Percentiles rank a stretch among this genome's conserved stretches.
phyloP scores from a whole-genome alignment of 2,797 vertebrate genomes.

The Coregonus suidteri region DNA sequence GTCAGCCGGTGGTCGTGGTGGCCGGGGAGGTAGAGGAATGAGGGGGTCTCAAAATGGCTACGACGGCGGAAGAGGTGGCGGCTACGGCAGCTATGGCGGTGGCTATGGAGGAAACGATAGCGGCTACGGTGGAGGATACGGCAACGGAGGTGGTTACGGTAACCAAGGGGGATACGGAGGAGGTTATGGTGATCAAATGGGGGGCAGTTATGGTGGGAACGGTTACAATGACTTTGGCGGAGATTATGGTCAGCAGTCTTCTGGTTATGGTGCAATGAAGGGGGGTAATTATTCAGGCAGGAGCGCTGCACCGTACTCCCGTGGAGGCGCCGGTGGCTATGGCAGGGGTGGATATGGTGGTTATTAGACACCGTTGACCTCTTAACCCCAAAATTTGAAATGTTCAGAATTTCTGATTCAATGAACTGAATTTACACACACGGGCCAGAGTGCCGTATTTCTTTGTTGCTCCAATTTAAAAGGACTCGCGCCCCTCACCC shows the following conservation, averaged over 20 bases:
- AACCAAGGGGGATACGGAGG: constrained; percentile 75
- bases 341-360: constrained; percentile 66
- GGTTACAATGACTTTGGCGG: constrained; percentile 90
- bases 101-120: constrained; percentile 81
- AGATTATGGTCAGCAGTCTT: constrained; percentile 88
- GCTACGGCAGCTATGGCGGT: constrained; percentile 82
- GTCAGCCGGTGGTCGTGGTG: constrained; percentile 69
- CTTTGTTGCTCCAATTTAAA: constrained; percentile 32
- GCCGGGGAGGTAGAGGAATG: constrained; percentile 73
- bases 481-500: constrained; percentile 58
- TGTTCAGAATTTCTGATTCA: constrained; percentile 52
- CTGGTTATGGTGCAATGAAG: constrained; percentile 88
- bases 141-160: constrained; percentile 63
- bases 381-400: constrained; percentile 27
- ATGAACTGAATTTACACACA: constrained; percentile 64
- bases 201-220: constrained; percentile 81
- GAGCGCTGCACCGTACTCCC: constrained; percentile 69
- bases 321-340: constrained; percentile 70
- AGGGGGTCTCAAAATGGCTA: constrained; percentile 82
- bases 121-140: constrained; percentile 59
- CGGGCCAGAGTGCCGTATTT: constrained; percentile 42
- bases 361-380: constrained; percentile 48
- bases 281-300: constrained; percentile 68
- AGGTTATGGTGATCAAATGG: constrained; percentile 76
- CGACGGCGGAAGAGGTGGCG: constrained; percentile 80